Conservation (phyloP, 2,888 invertebrate genomes). For the Drosophila borborema region DNA sequence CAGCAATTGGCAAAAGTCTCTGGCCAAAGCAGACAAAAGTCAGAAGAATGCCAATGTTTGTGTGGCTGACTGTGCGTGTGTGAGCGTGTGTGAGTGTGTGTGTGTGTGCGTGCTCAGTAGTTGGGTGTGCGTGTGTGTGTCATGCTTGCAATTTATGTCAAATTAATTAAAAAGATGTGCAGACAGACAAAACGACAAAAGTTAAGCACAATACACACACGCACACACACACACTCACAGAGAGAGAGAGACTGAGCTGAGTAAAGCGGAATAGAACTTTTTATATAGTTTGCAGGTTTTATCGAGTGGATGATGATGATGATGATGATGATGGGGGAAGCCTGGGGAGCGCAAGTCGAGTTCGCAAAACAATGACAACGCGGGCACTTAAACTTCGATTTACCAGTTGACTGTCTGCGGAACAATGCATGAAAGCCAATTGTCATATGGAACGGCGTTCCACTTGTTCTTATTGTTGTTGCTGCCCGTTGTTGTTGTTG, state of each 20-base stretch:
- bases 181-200: conserved; percentile 34
- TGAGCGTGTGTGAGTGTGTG: conserved; percentile 13
- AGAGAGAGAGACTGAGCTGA: conserved; percentile 1
- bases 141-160: conserved; percentile 72
- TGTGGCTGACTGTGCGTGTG: not conserved
- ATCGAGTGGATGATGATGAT: not conserved
- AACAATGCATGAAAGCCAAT: conserved; percentile 51
- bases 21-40: conserved; percentile 49
- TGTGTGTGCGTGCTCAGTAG: conserved; percentile 1
- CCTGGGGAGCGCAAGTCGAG: not conserved
- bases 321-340: too few species aligned
- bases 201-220: conserved; percentile 25
- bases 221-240: too few species aligned
- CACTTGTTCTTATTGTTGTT: conserved; percentile 18
- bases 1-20: conserved; percentile 50
- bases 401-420: conserved; percentile 44
- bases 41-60: conserved; percentile 49
- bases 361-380: conserved; percentile 20
- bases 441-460: conserved; percentile 35
- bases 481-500: conserved; percentile 5
- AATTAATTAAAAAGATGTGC: conserved; percentile 73
- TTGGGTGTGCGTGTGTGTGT: conserved; percentile 31
- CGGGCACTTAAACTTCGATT: conserved; percentile 70
- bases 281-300: conserved; percentile 30
- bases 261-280: conserved; percentile 29